These are phyloP conservation scores for Oreonectes daqikongensis DNA, from an alignment of 2,797 vertebrate species.

Conservation along the genomic window DNA sequence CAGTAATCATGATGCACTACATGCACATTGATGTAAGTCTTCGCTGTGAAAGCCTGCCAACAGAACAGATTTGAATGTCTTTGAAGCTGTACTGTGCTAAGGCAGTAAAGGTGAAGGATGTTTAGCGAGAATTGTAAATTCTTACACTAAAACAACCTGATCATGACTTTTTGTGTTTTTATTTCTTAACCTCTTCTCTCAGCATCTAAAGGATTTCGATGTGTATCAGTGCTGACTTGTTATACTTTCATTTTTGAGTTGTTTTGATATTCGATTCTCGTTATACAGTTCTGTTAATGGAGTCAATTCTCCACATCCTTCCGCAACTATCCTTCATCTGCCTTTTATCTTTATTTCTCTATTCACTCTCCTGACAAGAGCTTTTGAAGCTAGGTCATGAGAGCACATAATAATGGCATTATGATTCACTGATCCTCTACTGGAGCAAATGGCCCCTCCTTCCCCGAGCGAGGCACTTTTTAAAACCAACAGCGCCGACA, in stretches of 20 bases:
- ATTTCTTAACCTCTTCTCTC: background rate
- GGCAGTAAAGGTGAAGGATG: background rate
- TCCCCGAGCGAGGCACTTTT: conserved; percentile 58
- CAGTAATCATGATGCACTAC: background rate
- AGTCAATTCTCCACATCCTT: conserved; percentile 23
- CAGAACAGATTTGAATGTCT: background rate
- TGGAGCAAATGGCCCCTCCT: conserved; percentile 37
- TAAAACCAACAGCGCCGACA: conserved; percentile 64
- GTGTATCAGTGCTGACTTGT: conserved; percentile 9
- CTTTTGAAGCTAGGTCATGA: conserved; percentile 33
- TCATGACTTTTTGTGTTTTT: background rate
- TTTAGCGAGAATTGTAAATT: background rate
- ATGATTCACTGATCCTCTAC: conserved; percentile 44
- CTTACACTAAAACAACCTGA: background rate
- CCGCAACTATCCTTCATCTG: conserved; percentile 27
- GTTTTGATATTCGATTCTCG: conserved; percentile 22
- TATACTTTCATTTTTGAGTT: conserved; percentile 10
- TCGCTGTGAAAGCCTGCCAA: conserved; percentile 5
- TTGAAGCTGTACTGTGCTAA: background rate
- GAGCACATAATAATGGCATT: conserved; percentile 47
- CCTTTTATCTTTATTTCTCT: conserved; percentile 35
- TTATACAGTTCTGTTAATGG: conserved; percentile 4
- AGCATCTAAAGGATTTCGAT: conserved; percentile 11
- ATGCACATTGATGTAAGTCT: background rate
- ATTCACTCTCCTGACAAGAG: conserved; percentile 42